Percentiles rank a stretch among this genome's conserved stretches.
Conservation (phyloP, 2,888 invertebrate genomes). For the Rhamnusium bicolor region DNA sequence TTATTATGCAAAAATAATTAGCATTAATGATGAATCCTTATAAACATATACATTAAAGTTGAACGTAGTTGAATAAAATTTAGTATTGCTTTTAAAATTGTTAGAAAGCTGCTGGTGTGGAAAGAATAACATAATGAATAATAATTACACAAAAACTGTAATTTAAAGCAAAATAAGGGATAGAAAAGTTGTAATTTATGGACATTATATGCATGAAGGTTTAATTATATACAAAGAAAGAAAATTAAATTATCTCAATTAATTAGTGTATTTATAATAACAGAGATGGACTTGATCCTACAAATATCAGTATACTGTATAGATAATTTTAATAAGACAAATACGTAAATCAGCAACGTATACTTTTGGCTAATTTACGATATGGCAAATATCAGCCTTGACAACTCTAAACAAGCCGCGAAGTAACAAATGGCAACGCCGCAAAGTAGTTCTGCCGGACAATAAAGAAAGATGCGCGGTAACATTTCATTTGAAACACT, state of each 20-base stretch:
- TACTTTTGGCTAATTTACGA: too few relatives aligned
- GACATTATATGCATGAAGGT: neutral
- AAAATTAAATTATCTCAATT: neutral
- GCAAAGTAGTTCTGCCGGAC: too few relatives aligned
- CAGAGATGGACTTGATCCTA: neutral
- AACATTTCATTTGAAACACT: too few relatives aligned
- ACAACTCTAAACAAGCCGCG: too few relatives aligned
- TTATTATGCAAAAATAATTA: slow-evolving; percentile 18
- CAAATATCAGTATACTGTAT: neutral
- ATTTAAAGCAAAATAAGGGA: neutral
- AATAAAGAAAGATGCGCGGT: too few relatives aligned
- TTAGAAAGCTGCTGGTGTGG: slow-evolving; percentile 16
- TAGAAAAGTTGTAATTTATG: neutral
- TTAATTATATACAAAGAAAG: neutral
- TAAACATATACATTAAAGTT: neutral
- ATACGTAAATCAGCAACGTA: too few relatives aligned
- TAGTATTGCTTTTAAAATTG: slow-evolving; percentile 2
- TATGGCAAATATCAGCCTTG: too few relatives aligned
- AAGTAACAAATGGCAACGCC: too few relatives aligned
- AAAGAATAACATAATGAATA: slow-evolving; percentile 5
- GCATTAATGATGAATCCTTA: neutral
- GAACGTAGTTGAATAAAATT: slow-evolving; percentile 13
- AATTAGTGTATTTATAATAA: neutral
- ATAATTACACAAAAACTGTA: neutral
- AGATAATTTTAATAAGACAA: too few relatives aligned